phyloP scores from a whole-genome alignment of 2,797 vertebrate species.

The Chrosomus eos region DNA sequence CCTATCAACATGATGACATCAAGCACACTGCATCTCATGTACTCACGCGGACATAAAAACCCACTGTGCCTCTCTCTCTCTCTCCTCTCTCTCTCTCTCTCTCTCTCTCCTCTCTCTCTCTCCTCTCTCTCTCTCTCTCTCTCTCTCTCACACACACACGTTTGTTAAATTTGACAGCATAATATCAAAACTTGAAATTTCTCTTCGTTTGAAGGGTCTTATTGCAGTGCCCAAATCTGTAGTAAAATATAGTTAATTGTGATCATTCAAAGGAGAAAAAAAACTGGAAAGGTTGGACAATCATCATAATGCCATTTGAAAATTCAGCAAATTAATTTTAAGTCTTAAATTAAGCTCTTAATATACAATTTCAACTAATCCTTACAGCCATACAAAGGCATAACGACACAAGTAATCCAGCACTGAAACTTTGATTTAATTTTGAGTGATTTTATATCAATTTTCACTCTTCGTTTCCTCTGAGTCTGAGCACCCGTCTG shows the following conservation, averaged over 20 bases:
- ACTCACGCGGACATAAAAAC: slow-evolving; percentile 37
- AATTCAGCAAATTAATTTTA: neutral
- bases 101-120: neutral
- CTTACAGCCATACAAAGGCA: neutral
- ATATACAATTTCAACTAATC: neutral
- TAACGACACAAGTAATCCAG: neutral
- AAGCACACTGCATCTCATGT: slow-evolving; percentile 44
- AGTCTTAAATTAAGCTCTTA: neutral
- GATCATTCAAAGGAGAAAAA: neutral
- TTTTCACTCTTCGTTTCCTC: neutral
- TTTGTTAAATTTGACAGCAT: neutral
- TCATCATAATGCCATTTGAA: neutral
- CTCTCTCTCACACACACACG: neutral
- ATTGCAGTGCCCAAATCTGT: neutral
- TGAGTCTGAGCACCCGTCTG: neutral
- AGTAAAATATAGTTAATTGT: neutral
- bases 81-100: too few species aligned
- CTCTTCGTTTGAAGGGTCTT: neutral
- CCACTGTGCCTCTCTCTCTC: neutral
- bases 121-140: neutral
- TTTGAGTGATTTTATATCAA: neutral
- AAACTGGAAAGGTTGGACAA: neutral
- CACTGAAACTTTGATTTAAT: neutral
- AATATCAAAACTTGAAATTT: neutral
- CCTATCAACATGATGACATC: slow-evolving; percentile 33